Conservation (phyloP, 2,888 invertebrate genomes). For the Phaedon cochleariae region DNA sequence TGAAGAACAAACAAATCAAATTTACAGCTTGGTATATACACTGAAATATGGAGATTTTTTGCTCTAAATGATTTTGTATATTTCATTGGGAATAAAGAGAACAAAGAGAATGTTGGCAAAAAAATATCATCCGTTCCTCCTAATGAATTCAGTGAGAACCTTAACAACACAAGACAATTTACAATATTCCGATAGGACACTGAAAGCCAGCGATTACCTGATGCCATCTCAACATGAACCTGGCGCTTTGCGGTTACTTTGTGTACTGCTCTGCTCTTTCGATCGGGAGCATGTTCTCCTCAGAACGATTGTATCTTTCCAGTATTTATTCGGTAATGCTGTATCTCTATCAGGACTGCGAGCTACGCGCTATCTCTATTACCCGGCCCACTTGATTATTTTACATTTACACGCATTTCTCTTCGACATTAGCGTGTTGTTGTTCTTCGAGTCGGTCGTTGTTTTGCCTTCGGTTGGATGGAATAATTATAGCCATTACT, state of each 20-base stretch:
- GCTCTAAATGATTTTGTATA: too few relatives aligned
- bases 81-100: too few relatives aligned
- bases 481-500: slow-evolving; percentile 55
- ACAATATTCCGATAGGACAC: slow-evolving; percentile 45
- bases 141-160: slow-evolving; percentile 40
- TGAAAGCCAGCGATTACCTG: slow-evolving; percentile 40
- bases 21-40: too few relatives aligned
- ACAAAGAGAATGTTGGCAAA: too few relatives aligned
- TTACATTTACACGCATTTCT: slow-evolving; percentile 61
- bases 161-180: slow-evolving; percentile 41
- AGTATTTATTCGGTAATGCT: slow-evolving; percentile 63
- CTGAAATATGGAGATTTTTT: too few relatives aligned
- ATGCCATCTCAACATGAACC: slow-evolving; percentile 42
- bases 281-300: slow-evolving; percentile 60
- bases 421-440: slow-evolving; percentile 40
- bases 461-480: slow-evolving; percentile 46
- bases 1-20: too few relatives aligned
- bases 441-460: slow-evolving; percentile 37
- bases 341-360: slow-evolving; percentile 59
- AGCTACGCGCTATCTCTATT: slow-evolving; percentile 61
- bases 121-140: too few relatives aligned
- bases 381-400: slow-evolving; percentile 60
- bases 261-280: slow-evolving; percentile 53
- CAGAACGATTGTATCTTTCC: slow-evolving; percentile 44
- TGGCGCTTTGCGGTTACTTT: slow-evolving; percentile 50